Evolutionary conservation across 2,888 invertebrate species (phyloP).

Genomic region (Harmothoe impar): DNA sequence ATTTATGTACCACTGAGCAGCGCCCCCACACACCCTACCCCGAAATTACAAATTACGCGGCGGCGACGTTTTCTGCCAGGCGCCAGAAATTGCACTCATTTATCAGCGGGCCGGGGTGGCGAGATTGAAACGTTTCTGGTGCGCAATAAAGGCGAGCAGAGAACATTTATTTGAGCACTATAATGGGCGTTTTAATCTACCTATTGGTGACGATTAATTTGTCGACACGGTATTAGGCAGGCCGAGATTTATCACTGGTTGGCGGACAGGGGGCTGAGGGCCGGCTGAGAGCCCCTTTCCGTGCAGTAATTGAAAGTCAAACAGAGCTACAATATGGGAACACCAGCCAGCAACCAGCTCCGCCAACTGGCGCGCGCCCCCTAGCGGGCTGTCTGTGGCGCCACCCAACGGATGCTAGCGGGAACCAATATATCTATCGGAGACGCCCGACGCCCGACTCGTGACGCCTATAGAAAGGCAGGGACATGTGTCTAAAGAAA

Average conservation of each 20-base stretch:
- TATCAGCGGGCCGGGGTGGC: slow-evolving; percentile 35
- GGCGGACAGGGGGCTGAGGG: slow-evolving; percentile 44
- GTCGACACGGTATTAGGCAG: slow-evolving; percentile 54
- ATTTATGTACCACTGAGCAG: slow-evolving; percentile 47
- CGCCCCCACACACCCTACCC: background rate
- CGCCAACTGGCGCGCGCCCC: background rate
- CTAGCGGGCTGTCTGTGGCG: background rate
- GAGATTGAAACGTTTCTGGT: slow-evolving; percentile 62
- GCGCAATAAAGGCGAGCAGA: slow-evolving; percentile 21
- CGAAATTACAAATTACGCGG: slow-evolving; percentile 54
- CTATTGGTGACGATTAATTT: slow-evolving; percentile 62
- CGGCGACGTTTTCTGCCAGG: slow-evolving; percentile 49
- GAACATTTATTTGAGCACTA: slow-evolving; percentile 61
- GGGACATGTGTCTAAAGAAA: background rate
- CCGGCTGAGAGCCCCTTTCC: slow-evolving; percentile 11
- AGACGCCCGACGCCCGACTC: background rate
- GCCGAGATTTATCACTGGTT: slow-evolving; percentile 51
- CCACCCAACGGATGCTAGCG: slow-evolving; percentile 1
- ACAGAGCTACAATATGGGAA: slow-evolving; percentile 60
- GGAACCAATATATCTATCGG: background rate
- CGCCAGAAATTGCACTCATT: slow-evolving; percentile 55
- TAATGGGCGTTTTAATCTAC: slow-evolving; percentile 63
- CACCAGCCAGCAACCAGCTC: background rate
- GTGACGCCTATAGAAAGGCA: background rate
- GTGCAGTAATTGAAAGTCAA: slow-evolving; percentile 60